Base-by-base conservation (phyloP, 2,888 invertebrate species). In the Cryptocephalus moraei region DNA sequence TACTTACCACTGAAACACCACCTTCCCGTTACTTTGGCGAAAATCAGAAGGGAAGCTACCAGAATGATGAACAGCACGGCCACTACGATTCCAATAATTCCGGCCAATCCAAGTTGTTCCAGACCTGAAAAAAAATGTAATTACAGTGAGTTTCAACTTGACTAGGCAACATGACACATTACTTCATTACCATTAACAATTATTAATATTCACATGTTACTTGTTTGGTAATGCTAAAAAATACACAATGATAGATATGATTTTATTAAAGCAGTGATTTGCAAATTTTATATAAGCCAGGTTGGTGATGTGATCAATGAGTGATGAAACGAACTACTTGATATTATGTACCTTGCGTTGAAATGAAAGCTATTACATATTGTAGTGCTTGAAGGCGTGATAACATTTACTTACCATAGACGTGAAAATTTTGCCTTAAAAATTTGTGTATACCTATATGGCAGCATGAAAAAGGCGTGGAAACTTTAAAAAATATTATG, bases 1-100 rank as follows among this genome's bases (percentile, higher is more conserved):
- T 45, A 81, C 86, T 83, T 73, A 89, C 89, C 88, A 70, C 84
- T 84, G 70, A 90, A 90, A 73, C 89, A 90, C 88, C 89, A 89
- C 68, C 86, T 77, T 62, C 86, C 86, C 51, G 87, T 87, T 51
- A 84, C 82, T 60, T 86, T 81, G 44, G 90, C 89, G 63, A 84
- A 84, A 51, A 88, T 80, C 43, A 82, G 68, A 54, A 88, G 71
- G 62, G 79, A 78, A 6, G 82, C 68, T 22, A 79, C 72, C 14
- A 82, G 73, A 11, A 88, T 70, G 1, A 88, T 68, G 34, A 84
- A 71, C 50, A 86, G 72, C 9, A 85, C 76, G 1, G 80, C 84
- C 2, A 85, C 76, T 11, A 85, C 82, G 55, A 89, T 86, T 46
- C 84, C 87, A 44, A 88, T 82, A 51, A 90, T 86, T 8, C 84